Base-by-base conservation (phyloP, 2,888 invertebrate species). In the Agrotis ipsilon region DNA sequence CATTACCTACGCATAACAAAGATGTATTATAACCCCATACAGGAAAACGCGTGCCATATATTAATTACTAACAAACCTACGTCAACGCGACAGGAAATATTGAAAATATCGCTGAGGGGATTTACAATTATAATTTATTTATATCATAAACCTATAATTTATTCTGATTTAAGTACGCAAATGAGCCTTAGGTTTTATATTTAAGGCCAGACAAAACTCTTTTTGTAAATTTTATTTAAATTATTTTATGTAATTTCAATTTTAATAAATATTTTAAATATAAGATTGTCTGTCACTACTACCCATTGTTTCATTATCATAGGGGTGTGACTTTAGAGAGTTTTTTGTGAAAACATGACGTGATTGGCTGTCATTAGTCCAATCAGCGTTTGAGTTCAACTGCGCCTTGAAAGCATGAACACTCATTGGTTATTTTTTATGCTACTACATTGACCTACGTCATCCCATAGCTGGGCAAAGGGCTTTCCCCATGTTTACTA, bases 21-120 rank as follows among this genome's bases (percentile, higher is more conserved):
- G n/a, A n/a, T 60, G 13, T 43, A 24, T 49, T 45, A 0, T 13
- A 9, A 45, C 7, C 0, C 49, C 21, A 60, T 43, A 27, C 51
- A 83, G 83, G 80, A 80, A 80, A 80, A 83, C 27, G 48, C 60
- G 54, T 49, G 58, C 49, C 3, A 27, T 39, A 16, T 3, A 60
- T 19, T 24, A 58, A 64, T 75, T 27, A 19, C 5, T 13, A 4
- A 18, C 4, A 4, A 0, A 52, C 1, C 14, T 27, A 66, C 79
- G 79, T 79, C 79, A 79, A 1, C 43, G 5, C 0, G 9, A 19
- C 55, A 83, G 83, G 80, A 80, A 61, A 80, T 11, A n/a, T 11
- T 21, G 14, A 48, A 61, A 63, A 62, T 39, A 46, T n/a, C 0
- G 2, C 39, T 48, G 11, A 7, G 80, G 83, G 83, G 65, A 63